A percentile compares a stretch with the other conserved stretches of the same genome.
These are phyloP conservation scores for Agapostemon virescens DNA, from an alignment of 2,888 invertebrate species.

Conservation along the genomic window DNA sequence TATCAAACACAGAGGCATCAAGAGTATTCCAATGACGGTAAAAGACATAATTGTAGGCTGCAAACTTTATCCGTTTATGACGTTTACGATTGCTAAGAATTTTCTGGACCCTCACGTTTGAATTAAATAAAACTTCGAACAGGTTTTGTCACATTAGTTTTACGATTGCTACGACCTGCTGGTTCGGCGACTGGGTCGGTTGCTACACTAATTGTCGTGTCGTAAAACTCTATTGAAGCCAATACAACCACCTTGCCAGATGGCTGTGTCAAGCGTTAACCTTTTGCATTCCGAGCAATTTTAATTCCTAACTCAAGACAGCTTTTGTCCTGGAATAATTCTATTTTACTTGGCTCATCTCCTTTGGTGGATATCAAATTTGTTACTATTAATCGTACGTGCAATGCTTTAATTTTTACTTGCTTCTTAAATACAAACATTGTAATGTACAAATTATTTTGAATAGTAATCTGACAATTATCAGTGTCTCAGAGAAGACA, in stretches of 20 bases:
- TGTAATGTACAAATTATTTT: too few species aligned
- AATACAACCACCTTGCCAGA: background rate
- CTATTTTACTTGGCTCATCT: too few species aligned
- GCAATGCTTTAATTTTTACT: too few species aligned
- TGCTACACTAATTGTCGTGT: background rate
- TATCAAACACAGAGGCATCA: background rate
- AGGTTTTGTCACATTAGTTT: slow-evolving; percentile 1
- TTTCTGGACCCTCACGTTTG: background rate
- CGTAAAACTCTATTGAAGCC: background rate
- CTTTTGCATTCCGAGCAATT: too few species aligned
- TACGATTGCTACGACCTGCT: background rate
- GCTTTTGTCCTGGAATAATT: too few species aligned
- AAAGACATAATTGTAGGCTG: background rate
- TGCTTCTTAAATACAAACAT: too few species aligned
- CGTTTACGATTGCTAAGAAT: background rate
- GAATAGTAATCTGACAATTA: too few species aligned
- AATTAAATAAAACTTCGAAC: background rate
- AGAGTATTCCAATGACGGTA: background rate
- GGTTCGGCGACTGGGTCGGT: background rate
- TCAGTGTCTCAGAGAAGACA: too few species aligned
- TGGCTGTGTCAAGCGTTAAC: background rate
- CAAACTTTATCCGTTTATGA: background rate
- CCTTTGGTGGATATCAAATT: too few species aligned
- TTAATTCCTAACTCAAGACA: too few species aligned
- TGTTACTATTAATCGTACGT: too few species aligned